A percentile compares a stretch with the other conserved stretches of the same genome.
These are phyloP conservation scores for Carlito syrichta DNA, from an alignment of 2,113 vertebrate genomes.

Conservation along the genomic window DNA sequence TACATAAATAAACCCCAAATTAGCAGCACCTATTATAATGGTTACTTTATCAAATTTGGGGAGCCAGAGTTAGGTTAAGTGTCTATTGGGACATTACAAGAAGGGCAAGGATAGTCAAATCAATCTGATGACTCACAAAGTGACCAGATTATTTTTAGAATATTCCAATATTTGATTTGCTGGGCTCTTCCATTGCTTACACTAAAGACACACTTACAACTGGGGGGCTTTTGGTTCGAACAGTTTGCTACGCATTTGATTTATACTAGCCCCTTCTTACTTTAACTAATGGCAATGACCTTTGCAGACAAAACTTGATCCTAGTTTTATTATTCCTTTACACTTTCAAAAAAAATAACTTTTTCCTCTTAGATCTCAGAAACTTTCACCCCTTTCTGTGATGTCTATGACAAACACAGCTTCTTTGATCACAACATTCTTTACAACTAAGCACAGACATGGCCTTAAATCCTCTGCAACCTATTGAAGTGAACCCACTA, in stretches of 20 bases:
- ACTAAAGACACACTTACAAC: background rate
- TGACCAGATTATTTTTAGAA: background rate
- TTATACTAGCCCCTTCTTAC: background rate
- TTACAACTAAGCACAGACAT: background rate
- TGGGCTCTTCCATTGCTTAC: background rate
- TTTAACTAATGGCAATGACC: background rate
- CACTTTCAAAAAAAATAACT: background rate
- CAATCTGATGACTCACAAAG: conserved; percentile 49
- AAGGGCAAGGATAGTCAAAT: background rate
- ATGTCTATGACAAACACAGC: background rate
- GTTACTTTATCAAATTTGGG: background rate
- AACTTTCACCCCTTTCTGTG: background rate
- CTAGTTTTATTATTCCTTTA: background rate
- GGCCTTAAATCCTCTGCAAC: background rate
- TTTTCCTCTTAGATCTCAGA: background rate
- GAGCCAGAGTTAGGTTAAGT: background rate
- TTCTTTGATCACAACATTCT: background rate
- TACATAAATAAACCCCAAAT: background rate
- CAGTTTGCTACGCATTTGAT: background rate
- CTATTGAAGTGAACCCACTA: background rate
- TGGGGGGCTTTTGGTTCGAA: background rate
- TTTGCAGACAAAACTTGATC: background rate
- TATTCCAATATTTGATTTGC: background rate
- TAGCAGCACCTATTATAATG: background rate
- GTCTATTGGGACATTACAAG: background rate